Conservation (phyloP, 2,888 invertebrate genomes). For the Drosophila mayaguana region DNA sequence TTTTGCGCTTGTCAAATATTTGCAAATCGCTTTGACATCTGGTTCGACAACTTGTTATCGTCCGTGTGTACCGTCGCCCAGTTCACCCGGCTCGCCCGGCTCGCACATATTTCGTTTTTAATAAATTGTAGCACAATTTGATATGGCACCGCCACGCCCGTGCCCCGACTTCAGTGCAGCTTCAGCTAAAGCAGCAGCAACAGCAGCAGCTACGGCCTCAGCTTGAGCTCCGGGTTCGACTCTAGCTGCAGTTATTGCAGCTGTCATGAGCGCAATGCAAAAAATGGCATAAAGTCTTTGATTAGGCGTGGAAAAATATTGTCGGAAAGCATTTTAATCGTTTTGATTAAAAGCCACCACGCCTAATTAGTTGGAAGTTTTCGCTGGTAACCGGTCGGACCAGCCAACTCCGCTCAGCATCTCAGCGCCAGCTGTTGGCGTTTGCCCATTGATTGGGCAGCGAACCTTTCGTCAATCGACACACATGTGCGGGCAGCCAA, state of each 20-base stretch:
- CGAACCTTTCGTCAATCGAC: constrained; percentile 72
- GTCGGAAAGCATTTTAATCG: constrained; percentile 81
- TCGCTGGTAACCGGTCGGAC: constrained; percentile 53
- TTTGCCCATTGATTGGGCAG: constrained; percentile 48
- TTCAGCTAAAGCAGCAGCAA: constrained; percentile 21
- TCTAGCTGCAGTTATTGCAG: constrained; percentile 62
- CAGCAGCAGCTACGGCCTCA: constrained; percentile 28
- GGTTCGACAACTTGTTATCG: constrained; percentile 81
- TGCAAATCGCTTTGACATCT: constrained; percentile 83
- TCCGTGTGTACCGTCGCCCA: constrained; percentile 40
- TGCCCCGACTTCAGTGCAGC: constrained; percentile 13
- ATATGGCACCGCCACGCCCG: constrained; percentile 69
- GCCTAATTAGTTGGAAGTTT: constrained; percentile 78
- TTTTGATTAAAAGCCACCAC: constrained; percentile 81
- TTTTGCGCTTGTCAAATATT: constrained; percentile 82
- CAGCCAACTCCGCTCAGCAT: constrained; percentile 11
- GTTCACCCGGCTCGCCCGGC: constrained; percentile 34
- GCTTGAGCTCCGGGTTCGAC: constrained; percentile 36
- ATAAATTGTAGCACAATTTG: constrained; percentile 81
- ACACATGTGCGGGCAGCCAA: constrained; percentile 73
- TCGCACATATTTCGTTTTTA: constrained; percentile 79
- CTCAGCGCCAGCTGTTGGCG: constrained; percentile 14
- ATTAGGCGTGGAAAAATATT: constrained; percentile 81
- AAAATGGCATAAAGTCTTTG: constrained; percentile 77
- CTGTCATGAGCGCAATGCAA: constrained; percentile 72